A percentile compares a stretch with the other conserved stretches of the same genome.
Evolutionary conservation across 2,113 vertebrate species (phyloP).

Genomic region (Oenanthe oenanthe): DNA sequence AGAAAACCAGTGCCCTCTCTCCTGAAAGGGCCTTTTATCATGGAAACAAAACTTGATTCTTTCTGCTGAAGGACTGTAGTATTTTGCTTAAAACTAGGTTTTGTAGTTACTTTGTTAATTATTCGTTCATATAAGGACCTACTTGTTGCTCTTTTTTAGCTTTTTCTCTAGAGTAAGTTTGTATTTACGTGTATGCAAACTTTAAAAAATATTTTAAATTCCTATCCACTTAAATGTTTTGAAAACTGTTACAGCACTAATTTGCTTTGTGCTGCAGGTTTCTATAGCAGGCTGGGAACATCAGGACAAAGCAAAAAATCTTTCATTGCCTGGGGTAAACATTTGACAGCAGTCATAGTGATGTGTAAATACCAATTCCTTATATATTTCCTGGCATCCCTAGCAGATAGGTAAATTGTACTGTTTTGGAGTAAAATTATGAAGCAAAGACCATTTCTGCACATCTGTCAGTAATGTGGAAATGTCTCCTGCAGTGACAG

Average conservation of each 20-base stretch:
- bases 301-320: neutral
- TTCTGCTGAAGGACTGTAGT: neutral
- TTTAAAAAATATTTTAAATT: neutral
- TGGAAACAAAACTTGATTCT: conserved; percentile 38
- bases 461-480: neutral
- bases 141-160: neutral
- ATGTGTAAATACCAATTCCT: neutral
- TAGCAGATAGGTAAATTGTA: neutral
- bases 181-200: neutral
- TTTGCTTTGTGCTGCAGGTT: neutral
- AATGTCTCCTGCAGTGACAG: neutral
- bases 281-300: neutral
- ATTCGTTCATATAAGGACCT: neutral
- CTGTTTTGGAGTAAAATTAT: neutral
- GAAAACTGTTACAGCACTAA: neutral
- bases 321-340: neutral
- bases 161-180: neutral
- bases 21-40: conserved; percentile 39
- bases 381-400: neutral
- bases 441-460: neutral
- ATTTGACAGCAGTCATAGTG: neutral
- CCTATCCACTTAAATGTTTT: neutral
- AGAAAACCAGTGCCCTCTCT: neutral
- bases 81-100: conserved; percentile 8
- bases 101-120: conserved; percentile 22